Base-by-base conservation (phyloP, 2,113 vertebrate species). In the Albula goreensis region DNA sequence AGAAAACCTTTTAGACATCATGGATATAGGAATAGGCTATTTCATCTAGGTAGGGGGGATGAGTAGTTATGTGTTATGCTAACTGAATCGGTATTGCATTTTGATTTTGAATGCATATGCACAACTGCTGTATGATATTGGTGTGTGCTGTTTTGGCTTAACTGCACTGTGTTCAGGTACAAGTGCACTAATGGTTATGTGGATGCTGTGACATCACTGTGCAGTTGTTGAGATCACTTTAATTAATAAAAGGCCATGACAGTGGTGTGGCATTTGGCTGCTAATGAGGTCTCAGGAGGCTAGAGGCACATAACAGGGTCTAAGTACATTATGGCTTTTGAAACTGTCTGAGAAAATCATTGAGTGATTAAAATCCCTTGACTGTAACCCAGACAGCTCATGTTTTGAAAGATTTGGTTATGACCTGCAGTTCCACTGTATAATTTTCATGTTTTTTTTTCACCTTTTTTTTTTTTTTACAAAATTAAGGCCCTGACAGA, bases 241-340 rank as follows among this genome's bases (percentile, higher is more conserved):
- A 79, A 79, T 79, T 79, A 79, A 79, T 79, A 79, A 79, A 78
- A 49, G 78, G 31, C 78, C 78, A 79, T 79, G 78, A 19, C 31
- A 50, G 78, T 17, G 78, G 31, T 49, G 25, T 79, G 78, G 78
- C 78, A 79, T 79, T 79, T 79, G 48, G 22, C 41, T 79, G 9
- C 78, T 79, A 79, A 79, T 79, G n/a, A 79, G 78, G 31, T 79
- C 78, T 79, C 78, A 5, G 78, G 78, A 50, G 78, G 78, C 41
- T 79, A 3, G 48, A 15, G 25, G 78, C 12, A 15, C 17, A 50
- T 4, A 79, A 48, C 13, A 4, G 49, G 78, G 78, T 50, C 78
- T 79, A 50, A 79, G 78, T 79, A 79, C 49, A 79, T 79, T 49
- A 79, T 79, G 78, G 31, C 78, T 74, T 74, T 74, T 74, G 70